phyloP scores from a whole-genome alignment of 37 sponge, comb jelly and placozoan species.

The Mnemiopsis leidyi region DNA sequence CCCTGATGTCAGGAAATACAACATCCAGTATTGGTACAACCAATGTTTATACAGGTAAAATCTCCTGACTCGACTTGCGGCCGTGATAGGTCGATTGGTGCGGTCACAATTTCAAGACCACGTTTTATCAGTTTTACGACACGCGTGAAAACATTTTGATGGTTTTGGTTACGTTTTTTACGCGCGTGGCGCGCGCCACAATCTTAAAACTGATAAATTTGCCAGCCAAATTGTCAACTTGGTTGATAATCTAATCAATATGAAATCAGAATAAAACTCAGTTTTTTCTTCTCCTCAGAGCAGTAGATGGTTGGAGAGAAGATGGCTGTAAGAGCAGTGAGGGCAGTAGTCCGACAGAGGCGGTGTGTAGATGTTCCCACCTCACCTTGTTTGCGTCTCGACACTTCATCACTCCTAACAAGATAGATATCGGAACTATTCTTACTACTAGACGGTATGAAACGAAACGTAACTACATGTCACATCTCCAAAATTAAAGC shows the following conservation, averaged over 20 bases:
- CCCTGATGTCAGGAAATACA: slow-evolving; percentile 28
- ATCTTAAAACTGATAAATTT: not conserved
- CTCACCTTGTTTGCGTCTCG: slow-evolving; percentile 32
- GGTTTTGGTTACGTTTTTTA: not conserved
- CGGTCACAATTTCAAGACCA: not conserved
- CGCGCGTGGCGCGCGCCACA: not conserved
- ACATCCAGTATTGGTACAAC: slow-evolving; percentile 32
- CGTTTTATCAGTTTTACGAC: not conserved
- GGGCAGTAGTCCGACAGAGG: slow-evolving; percentile 37
- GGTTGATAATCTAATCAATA: no score
- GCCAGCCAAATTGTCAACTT: not conserved
- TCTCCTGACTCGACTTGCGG: no score
- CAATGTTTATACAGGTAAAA: slow-evolving; percentile 38
- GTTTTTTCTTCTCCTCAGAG: no score
- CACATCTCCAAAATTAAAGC: no score
- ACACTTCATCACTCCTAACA: slow-evolving; percentile 32
- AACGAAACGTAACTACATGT: no score
- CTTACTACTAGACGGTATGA: slow-evolving; percentile 7
- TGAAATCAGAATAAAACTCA: no score
- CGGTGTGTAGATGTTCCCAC: slow-evolving; percentile 40
- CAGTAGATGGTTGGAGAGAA: slow-evolving; percentile 23
- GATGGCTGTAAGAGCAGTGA: slow-evolving; percentile 37
- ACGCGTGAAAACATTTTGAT: not conserved
- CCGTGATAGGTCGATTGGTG: not conserved
- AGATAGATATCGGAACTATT: slow-evolving; percentile 8